phyloP scores from a whole-genome alignment of 2,888 invertebrate species.

The Spodoptera littoralis region DNA sequence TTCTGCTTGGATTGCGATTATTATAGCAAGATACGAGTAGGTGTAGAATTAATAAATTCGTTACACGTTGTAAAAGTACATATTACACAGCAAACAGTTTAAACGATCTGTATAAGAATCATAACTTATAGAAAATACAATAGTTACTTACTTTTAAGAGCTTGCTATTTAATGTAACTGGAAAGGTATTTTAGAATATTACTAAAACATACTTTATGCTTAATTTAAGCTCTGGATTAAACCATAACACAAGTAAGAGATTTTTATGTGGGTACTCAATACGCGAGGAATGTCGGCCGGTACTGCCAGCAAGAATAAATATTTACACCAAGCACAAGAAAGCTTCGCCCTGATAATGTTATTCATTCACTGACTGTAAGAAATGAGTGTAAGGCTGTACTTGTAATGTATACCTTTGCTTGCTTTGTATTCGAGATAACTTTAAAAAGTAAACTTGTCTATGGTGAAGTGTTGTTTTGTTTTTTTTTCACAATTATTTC shows the following conservation, averaged over 20 bases:
- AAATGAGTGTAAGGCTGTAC: constrained; percentile 59
- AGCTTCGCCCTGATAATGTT: constrained; percentile 56
- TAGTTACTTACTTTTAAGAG: too few species aligned
- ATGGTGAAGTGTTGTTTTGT: constrained; percentile 18
- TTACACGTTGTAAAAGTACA: too few species aligned
- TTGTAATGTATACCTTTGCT: constrained; percentile 55
- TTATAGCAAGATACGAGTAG: too few species aligned
- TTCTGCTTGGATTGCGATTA: too few species aligned
- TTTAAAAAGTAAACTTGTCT: constrained; percentile 52
- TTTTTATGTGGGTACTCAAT: constrained; percentile 53
- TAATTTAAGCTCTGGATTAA: constrained; percentile 42
- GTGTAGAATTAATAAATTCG: too few species aligned
- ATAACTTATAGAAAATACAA: too few species aligned
- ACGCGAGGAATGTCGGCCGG: constrained; percentile 48
- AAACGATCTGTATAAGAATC: too few species aligned
- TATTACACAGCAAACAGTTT: too few species aligned
- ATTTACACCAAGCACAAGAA: constrained; percentile 58
- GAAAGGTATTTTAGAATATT: constrained; percentile 5
- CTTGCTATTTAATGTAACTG: background rate
- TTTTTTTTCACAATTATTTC: background rate
- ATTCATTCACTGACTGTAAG: constrained; percentile 59
- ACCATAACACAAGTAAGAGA: constrained; percentile 52
- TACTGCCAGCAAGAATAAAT: constrained; percentile 54
- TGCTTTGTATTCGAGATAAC: constrained; percentile 43
- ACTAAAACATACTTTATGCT: constrained; percentile 28